A percentile compares a stretch with the other conserved stretches of the same genome.
Evolutionary conservation across 2,888 invertebrate species (phyloP).

Genomic region (Quadriops clusia): DNA sequence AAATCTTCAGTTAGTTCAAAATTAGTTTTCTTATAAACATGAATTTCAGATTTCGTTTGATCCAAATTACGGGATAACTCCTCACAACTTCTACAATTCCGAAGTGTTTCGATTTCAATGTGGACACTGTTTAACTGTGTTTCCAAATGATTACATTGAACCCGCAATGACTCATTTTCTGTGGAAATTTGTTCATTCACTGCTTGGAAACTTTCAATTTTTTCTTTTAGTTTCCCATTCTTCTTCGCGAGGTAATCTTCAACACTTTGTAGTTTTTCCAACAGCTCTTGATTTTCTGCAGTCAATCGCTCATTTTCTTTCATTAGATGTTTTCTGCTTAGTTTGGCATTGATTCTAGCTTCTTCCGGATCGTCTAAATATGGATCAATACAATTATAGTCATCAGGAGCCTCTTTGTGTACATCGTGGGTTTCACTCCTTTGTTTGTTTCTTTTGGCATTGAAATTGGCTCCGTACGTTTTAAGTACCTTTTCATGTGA

Average conservation of each 20-base stretch:
- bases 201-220: slow-evolving; percentile 45
- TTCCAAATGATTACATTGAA: slow-evolving; percentile 39
- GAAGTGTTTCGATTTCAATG: slow-evolving; percentile 39
- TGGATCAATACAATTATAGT: too few relatives aligned
- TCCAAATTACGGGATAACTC: slow-evolving; percentile 40
- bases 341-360: slow-evolving; percentile 14
- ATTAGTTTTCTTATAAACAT: slow-evolving; percentile 44
- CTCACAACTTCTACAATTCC: slow-evolving; percentile 33
- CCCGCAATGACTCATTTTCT: slow-evolving; percentile 47
- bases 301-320: slow-evolving; percentile 43
- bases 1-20: slow-evolving; percentile 52
- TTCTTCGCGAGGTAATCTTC: slow-evolving; percentile 43
- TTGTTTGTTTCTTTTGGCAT: slow-evolving; percentile 14
- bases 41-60: slow-evolving; percentile 40
- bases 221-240: slow-evolving; percentile 50
- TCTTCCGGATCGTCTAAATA: too few relatives aligned
- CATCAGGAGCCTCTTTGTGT: slow-evolving; percentile 15
- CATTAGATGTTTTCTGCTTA: slow-evolving; percentile 28
- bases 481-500: slow-evolving; percentile 8
- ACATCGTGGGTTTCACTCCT: slow-evolving; percentile 17
- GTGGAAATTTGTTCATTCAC: slow-evolving; percentile 50
- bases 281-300: slow-evolving; percentile 42
- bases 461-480: slow-evolving; percentile 27
- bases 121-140: slow-evolving; percentile 43
- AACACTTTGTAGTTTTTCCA: slow-evolving; percentile 40